These are phyloP conservation scores for Acanthosoma haemorrhoidale DNA, from an alignment of 2,888 invertebrate genomes.

Conservation along the genomic window DNA sequence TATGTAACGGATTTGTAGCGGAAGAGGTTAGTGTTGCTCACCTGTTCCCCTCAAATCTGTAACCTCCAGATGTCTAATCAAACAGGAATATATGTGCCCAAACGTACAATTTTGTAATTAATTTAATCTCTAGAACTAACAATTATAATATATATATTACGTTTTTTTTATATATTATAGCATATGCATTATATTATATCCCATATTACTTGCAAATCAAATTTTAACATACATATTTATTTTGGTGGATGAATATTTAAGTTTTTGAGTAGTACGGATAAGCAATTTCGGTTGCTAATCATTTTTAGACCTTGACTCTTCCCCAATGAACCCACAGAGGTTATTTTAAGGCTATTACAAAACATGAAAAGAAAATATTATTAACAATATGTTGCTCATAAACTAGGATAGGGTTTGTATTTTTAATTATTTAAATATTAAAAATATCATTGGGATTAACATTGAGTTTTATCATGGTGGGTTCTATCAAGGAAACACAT, in stretches of 20 bases:
- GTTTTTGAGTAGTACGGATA: neutral
- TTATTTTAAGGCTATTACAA: neutral
- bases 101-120: neutral
- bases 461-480: neutral
- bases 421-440: no score
- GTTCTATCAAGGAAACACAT: neutral
- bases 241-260: neutral
- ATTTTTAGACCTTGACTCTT: neutral
- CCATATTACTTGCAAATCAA: neutral
- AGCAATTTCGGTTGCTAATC: neutral
- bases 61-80: neutral
- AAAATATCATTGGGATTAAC: no score
- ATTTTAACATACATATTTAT: neutral
- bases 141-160: neutral
- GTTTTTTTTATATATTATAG: neutral
- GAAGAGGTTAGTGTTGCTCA: neutral
- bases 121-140: neutral
- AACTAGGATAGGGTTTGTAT: neutral
- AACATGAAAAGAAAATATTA: no score
- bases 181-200: neutral
- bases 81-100: conserved; percentile 1
- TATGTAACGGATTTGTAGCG: neutral
- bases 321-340: neutral
- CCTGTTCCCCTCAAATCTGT: neutral
- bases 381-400: neutral